phyloP scores from a whole-genome alignment of 2,797 vertebrate species.

The Chelon labrosus region DNA sequence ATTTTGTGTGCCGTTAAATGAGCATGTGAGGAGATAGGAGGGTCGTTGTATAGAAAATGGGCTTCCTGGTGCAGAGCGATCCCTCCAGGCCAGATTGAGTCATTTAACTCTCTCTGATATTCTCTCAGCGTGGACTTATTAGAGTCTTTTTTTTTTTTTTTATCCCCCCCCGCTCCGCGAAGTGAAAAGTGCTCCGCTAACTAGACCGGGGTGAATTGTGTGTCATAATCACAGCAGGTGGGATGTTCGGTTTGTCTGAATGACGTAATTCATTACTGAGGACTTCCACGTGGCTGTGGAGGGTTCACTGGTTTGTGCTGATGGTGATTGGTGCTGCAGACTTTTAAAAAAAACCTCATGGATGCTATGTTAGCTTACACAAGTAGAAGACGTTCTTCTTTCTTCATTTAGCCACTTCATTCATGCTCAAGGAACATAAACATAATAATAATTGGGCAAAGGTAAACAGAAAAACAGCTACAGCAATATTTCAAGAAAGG shows the following conservation, averaged over 20 bases:
- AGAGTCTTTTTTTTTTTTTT: slow-evolving; percentile 30
- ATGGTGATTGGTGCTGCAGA: not conserved
- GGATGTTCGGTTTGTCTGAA: slow-evolving; percentile 43
- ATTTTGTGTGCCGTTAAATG: slow-evolving; percentile 71
- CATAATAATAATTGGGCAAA: too few species aligned
- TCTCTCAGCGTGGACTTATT: slow-evolving; percentile 67
- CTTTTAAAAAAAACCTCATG: not conserved
- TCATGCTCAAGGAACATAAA: too few species aligned
- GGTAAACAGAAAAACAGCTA: too few species aligned
- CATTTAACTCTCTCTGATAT: slow-evolving; percentile 74
- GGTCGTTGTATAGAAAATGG: slow-evolving; percentile 60
- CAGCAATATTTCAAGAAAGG: too few species aligned
- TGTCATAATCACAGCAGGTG: slow-evolving; percentile 51
- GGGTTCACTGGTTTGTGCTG: not conserved
- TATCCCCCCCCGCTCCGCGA: not conserved
- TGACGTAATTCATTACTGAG: slow-evolving; percentile 27
- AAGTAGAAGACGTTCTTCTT: too few species aligned
- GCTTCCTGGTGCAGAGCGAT: slow-evolving; percentile 69
- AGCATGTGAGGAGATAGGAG: slow-evolving; percentile 56
- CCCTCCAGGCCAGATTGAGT: slow-evolving; percentile 73
- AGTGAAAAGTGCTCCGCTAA: slow-evolving; percentile 55
- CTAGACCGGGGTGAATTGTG: slow-evolving; percentile 66
- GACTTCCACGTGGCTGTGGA: not conserved
- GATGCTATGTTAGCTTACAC: not conserved
- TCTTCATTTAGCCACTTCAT: too few species aligned